Evolutionary conservation across 2,797 vertebrate species (phyloP), one percentile per base, ranked within the genome.

Genomic region (Eulemur rubriventer): DNA sequence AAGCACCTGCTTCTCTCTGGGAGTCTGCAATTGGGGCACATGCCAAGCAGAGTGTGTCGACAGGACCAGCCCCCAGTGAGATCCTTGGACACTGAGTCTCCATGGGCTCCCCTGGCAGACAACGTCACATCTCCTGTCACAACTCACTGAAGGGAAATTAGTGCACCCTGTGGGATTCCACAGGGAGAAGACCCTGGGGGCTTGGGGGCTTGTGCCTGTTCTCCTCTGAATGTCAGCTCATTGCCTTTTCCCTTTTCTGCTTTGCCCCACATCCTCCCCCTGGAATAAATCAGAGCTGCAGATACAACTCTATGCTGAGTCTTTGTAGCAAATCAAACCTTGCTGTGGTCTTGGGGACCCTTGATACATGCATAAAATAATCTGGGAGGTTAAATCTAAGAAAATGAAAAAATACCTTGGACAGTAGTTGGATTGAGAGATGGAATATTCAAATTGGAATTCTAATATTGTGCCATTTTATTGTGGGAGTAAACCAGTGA

Each of bases 21-120:
- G 46, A 12, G 1, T 52, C 50, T 59, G 11, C 46, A n/a, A 46
- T 9, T 4, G 6, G 0, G 14, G 17, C 6, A 28, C 0, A 0
- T 41, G 26, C 11, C 72, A 46, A 10, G 20, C 14, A 73, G 18
- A 28, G 5, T 13, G 59, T 38, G n/a, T 10, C 69, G 18, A 28
- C 0, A 0, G 22, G 73, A 59, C 0, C 7, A 38, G 35, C 4
- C 18, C 73, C 14, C 33, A 12, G 8, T 4, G 35, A 48, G 55
- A 79, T 22, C 35, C 57, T 3, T 26, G 11, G 28, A 33, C 26
- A 13, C 18, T 0, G 3, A n/a, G 9, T 38, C 41, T 41, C 41
- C 24, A 35, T 2, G 22, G 69, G 43, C 57, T 35, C 22, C 33
- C 48, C 46, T 3, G 30, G 50, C 1, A 33, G 48, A 82, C 0